Base-by-base conservation (phyloP, 2,888 invertebrate genomes). In the Crematogaster levior region DNA sequence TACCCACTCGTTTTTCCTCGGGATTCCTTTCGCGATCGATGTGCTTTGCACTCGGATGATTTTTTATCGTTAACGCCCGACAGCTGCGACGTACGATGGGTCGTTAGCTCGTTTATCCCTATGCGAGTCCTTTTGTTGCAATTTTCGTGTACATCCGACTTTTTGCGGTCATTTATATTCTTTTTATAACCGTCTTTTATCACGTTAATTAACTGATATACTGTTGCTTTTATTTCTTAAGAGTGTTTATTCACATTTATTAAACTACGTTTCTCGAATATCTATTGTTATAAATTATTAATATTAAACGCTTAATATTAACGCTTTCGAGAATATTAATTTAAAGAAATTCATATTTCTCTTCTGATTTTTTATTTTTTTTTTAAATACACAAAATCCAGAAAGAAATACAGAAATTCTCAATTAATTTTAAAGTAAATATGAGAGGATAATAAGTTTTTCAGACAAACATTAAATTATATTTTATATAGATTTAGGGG, bases 21-120 rank as follows among this genome's bases (percentile, higher is more conserved):
- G 43, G 24, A 77, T 77, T 77, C 77, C 77, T 77, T 68, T 77
- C 77, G 65, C 75, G 75, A 75, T 65, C 66, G 43, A 77, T 77
- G 77, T 56, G 77, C 53, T 43, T 77, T 34, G 77, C 77, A n/a
- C 77, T 56, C 53, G 34, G 21, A 43, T 77, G 34, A 68, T 68
- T 77, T 77, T 77, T 77, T 77, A 56, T 68, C 43, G 43, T 77
- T 77, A 56, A 77, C 43, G 56, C 68, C 30, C 30, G 56, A 77
- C 56, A 68, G 43, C 68, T 68, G 53, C 43, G 68, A 43, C 24
- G 30, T 51, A 56, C 56, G 77, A 68, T 58, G 18, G 56, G 21
- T 68, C 56, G 43, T 68, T 68, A 43, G 18, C 12, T 56, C 30
- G 30, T 56, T 68, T 68, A 68, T 51, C 24, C 43, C 40, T 21